Base-by-base conservation (phyloP, 1,140 invertebrate species). In the Aethina tumida region DNA sequence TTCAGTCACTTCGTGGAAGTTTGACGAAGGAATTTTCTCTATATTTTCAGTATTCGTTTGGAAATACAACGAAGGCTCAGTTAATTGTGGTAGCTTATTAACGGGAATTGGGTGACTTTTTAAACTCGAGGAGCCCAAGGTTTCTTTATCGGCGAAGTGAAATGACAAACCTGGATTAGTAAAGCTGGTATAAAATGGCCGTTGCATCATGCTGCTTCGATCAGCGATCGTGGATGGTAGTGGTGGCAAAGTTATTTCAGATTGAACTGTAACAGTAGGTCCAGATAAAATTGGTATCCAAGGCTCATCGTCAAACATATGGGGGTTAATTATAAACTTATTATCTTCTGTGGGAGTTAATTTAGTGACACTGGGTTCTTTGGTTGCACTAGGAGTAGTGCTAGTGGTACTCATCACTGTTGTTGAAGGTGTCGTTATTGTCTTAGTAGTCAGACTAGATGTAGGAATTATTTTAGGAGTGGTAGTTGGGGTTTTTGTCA, bases 71-170 rank as follows among this genome's bases (percentile, higher is more conserved):
- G 63, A 52, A 30, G 63, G 63, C 42, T 63, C 62, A 17, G 63
- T 50, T 38, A 45, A 51, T 51, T 63, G 61, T 15, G 66, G 65
- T 31, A 80, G 74, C 63, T 79, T 80, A 46, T 80, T 74, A 3
- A 80, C 72, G 2, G 75, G 76, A 48, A 80, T 72, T 6, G 75
- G 75, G 52, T 79, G 74, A 25, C 73, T 63, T 54, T 66, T 68
- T 4, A 68, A 60, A 44, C 65, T 68, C 36, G 61, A 65, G 5
- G 65, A 65, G 8, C 69, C 71, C 22, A 73, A 55, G 17, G 62
- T 65, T 62, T 70, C 65, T 50, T 63, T 63, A 51, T 69, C 58
- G 49, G 66, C 63, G 27, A 63, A 38, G 21, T 67, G 60, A 17
- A 63, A 64, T 13, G 65, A 64, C 49, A 74, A 65, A 36, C 74